phyloP scores from a whole-genome alignment of 1,140 invertebrate species.

The Lutraria rhynchaena region DNA sequence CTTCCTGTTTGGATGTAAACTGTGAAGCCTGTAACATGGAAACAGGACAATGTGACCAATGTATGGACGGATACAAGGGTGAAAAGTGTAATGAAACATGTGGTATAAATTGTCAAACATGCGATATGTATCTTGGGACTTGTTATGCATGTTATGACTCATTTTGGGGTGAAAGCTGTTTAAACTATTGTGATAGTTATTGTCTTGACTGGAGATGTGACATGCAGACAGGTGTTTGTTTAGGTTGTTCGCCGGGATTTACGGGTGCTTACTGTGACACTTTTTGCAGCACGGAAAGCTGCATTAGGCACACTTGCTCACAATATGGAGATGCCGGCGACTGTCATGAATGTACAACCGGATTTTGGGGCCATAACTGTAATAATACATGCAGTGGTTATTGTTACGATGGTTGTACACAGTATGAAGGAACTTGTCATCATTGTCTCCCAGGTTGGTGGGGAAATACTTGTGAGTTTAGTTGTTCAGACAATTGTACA shows the following conservation, averaged over 20 bases:
- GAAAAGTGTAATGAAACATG: not conserved
- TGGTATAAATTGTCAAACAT: not conserved
- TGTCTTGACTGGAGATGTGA: not conserved
- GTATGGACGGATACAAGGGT: not conserved
- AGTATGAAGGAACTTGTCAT: not conserved
- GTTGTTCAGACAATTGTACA: not conserved
- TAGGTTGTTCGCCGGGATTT: not conserved
- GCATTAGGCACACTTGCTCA: not conserved
- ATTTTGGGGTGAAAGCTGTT: slow-evolving; percentile 9
- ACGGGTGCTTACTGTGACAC: slow-evolving; percentile 10
- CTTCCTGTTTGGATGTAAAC: not conserved
- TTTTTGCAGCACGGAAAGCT: not conserved
- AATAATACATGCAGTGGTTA: not conserved
- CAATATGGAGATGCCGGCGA: not conserved
- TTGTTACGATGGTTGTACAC: not conserved
- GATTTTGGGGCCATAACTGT: slow-evolving; percentile 6
- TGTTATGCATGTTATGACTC: not conserved
- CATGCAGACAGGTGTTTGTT: not conserved
- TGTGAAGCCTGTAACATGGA: not conserved
- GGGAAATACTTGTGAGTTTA: slow-evolving; percentile 1
- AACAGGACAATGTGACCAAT: slow-evolving; percentile 2
- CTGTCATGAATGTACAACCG: not conserved
- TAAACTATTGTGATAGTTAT: not conserved
- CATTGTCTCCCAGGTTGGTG: not conserved
- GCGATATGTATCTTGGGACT: not conserved